Percentiles rank a stretch among this genome's conserved stretches.
Conservation (phyloP, 2,888 invertebrate species). For the Ernsta delagoae region DNA sequence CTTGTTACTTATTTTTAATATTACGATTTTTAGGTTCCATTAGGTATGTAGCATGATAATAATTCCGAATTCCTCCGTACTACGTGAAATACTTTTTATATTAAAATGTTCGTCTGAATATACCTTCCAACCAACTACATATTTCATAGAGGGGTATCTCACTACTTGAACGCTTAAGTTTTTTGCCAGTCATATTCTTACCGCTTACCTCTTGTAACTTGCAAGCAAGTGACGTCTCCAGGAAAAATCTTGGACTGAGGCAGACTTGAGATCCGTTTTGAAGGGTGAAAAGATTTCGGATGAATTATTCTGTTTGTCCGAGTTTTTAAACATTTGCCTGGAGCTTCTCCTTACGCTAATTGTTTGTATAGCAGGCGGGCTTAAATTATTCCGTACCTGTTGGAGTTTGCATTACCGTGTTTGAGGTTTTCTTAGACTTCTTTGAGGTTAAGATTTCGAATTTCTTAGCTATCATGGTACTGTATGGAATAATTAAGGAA, state of each 20-base stretch:
- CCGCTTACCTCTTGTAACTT: conserved; percentile 39
- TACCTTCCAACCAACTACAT: too few species aligned
- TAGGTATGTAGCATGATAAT: too few species aligned
- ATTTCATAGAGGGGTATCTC: too few species aligned
- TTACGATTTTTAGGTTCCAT: too few species aligned
- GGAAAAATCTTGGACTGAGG: conserved; percentile 65
- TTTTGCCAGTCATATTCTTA: background rate
- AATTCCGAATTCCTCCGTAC: too few species aligned
- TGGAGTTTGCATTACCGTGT: conserved; percentile 30
- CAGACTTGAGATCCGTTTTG: conserved; percentile 63
- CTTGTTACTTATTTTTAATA: too few species aligned
- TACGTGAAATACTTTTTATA: too few species aligned
- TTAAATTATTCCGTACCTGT: conserved; percentile 40
- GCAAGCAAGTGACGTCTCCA: conserved; percentile 49
- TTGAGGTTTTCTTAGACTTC: conserved; percentile 25
- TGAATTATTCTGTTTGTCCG: conserved; percentile 80
- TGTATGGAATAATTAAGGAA: conserved; percentile 11
- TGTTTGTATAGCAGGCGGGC: conserved; percentile 51
- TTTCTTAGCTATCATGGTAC: conserved; percentile 8
- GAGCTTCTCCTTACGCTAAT: conserved; percentile 48
- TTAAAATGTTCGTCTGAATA: too few species aligned
- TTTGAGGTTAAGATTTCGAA: conserved; percentile 26
- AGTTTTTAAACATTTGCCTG: conserved; percentile 64
- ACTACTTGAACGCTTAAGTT: too few species aligned
- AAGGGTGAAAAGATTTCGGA: conserved; percentile 66